phyloP scores from a whole-genome alignment of 1,140 invertebrate genomes.

The Meloidogyne exigua region DNA sequence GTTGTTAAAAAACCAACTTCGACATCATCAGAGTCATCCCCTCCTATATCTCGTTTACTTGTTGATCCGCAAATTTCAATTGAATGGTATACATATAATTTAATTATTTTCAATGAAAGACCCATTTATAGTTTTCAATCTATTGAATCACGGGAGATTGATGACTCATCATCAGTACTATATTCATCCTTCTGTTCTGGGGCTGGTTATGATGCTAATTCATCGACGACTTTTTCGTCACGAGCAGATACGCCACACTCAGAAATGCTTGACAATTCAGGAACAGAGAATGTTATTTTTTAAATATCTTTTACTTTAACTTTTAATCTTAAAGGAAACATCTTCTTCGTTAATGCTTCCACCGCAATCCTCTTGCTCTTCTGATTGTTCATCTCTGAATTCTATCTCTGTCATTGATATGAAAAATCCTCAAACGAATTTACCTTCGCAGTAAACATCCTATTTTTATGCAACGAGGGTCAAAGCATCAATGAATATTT shows the following conservation, averaged over 20 bases:
- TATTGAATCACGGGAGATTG: slow-evolving; percentile 21
- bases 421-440: background rate
- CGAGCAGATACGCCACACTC: slow-evolving; percentile 31
- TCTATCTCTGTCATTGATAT: background rate
- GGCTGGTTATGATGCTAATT: slow-evolving; percentile 41
- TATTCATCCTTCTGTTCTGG: slow-evolving; percentile 27
- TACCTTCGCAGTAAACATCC: background rate
- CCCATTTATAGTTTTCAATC: slow-evolving; percentile 21
- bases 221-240: slow-evolving; percentile 45
- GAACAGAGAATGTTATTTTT: slow-evolving; percentile 14
- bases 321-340: background rate
- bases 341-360: background rate
- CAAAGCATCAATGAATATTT: background rate
- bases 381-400: background rate
- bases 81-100: background rate
- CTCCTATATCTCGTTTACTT: background rate
- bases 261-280: slow-evolving; percentile 25
- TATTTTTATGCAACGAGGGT: background rate
- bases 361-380: slow-evolving; percentile 10
- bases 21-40: background rate
- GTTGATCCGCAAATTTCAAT: slow-evolving; percentile 16
- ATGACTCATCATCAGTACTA: slow-evolving; percentile 23
- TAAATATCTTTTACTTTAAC: background rate
- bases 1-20: background rate
- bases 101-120: too few relatives aligned